Conservation (phyloP, 1,140 invertebrate genomes). For the Stratiolaelaps scimitus region DNA sequence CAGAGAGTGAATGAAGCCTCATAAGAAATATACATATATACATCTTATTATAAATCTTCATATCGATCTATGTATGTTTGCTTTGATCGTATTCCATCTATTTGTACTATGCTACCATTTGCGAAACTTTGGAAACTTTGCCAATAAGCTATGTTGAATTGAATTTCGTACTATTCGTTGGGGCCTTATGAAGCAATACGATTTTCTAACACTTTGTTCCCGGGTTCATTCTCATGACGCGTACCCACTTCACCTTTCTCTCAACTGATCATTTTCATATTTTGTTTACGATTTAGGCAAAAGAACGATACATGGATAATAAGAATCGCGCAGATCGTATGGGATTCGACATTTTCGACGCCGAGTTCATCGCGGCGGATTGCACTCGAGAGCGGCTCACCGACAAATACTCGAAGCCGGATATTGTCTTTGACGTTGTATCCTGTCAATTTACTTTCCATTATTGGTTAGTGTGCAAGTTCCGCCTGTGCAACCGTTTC, state of each 20-base stretch:
- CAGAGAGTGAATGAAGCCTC: slow-evolving; percentile 30
- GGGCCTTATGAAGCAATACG: slow-evolving; percentile 25
- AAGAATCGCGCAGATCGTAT: slow-evolving; percentile 37
- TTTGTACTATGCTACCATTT: too few species aligned
- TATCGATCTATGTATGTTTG: too few species aligned
- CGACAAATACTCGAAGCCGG: slow-evolving; percentile 52
- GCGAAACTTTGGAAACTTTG: too few species aligned
- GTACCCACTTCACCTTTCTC: background rate
- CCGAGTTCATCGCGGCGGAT: slow-evolving; percentile 82
- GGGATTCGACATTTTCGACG: slow-evolving; percentile 49
- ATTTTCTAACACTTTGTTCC: background rate
- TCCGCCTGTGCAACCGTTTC: too few species aligned
- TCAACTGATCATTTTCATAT: background rate
- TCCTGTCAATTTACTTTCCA: slow-evolving; percentile 93
- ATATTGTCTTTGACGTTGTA: slow-evolving; percentile 68
- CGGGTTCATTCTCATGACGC: background rate
- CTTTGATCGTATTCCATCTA: too few species aligned
- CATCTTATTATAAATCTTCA: too few species aligned
- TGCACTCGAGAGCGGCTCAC: slow-evolving; percentile 58
- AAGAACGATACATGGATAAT: slow-evolving; percentile 45
- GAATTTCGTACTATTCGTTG: too few species aligned
- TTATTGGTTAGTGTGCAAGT: slow-evolving; percentile 33
- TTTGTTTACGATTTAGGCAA: slow-evolving; percentile 14
- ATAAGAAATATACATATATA: too few species aligned
- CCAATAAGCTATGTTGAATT: too few species aligned